Conservation (phyloP, 2,888 invertebrate genomes). For the Macropis europaea region DNA sequence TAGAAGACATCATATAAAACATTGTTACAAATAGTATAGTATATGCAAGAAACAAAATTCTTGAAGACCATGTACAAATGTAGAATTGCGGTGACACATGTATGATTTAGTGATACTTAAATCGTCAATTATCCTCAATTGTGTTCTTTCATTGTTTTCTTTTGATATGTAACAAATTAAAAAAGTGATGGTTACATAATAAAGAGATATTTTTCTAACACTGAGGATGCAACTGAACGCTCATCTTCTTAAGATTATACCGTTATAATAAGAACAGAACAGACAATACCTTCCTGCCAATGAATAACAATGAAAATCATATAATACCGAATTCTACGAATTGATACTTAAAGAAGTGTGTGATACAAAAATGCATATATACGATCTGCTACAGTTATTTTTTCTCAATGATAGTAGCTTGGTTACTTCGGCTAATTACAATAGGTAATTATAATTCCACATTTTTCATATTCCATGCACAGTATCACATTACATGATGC, state of each 20-base stretch:
- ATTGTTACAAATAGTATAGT: conserved; percentile 42
- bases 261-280: conserved; percentile 21
- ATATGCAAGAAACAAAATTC: conserved; percentile 35
- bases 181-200: conserved; percentile 1
- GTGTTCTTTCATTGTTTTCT: background rate
- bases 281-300: conserved; percentile 10
- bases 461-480: conserved; percentile 23
- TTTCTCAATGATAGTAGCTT: background rate
- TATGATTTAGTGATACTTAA: conserved; percentile 21
- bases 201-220: background rate
- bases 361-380: conserved; percentile 1
- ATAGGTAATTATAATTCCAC: conserved; percentile 10
- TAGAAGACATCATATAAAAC: conserved; percentile 37
- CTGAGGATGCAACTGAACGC: background rate
- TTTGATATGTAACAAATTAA: background rate
- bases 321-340: conserved; percentile 12
- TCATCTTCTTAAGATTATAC: conserved; percentile 9
- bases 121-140: conserved; percentile 11
- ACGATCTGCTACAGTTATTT: background rate
- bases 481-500: conserved; percentile 19
- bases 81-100: conserved; percentile 22
- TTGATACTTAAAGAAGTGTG: background rate
- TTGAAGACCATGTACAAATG: conserved; percentile 47
- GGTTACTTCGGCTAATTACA: conserved; percentile 4
- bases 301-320: conserved; percentile 22